Evolutionary conservation across 1,140 invertebrate species (phyloP).

Genomic region (Drosophila seguyi): DNA sequence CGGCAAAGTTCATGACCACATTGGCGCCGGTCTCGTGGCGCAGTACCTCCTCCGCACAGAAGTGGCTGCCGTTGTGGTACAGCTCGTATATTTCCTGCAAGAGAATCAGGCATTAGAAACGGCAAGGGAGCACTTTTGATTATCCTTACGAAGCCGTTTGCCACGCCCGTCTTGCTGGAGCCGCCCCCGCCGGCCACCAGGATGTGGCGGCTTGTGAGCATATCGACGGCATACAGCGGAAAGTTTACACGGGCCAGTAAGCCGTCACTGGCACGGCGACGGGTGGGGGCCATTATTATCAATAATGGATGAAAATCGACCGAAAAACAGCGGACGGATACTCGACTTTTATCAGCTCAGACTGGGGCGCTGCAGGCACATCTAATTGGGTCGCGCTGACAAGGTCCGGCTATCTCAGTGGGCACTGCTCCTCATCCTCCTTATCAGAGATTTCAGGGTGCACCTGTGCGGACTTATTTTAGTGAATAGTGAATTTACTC

Average conservation of each 20-base stretch:
- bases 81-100: slow-evolving; percentile 96
- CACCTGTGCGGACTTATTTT: slow-evolving; percentile 20
- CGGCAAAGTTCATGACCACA: slow-evolving; percentile 96
- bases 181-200: slow-evolving; percentile 98
- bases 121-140: neutral
- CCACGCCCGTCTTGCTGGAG: slow-evolving; percentile 96
- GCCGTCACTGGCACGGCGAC: slow-evolving; percentile 87
- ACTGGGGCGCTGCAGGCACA: slow-evolving; percentile 21
- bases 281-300: slow-evolving; percentile 78
- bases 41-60: slow-evolving; percentile 93
- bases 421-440: slow-evolving; percentile 15
- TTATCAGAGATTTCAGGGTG: neutral
- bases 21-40: slow-evolving; percentile 94
- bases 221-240: slow-evolving; percentile 95
- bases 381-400: slow-evolving; percentile 16
- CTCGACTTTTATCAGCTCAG: slow-evolving; percentile 38
- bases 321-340: slow-evolving; percentile 26
- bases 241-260: slow-evolving; percentile 95
- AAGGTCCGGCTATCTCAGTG: neutral
- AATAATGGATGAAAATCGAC: slow-evolving; percentile 63
- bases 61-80: slow-evolving; percentile 91
- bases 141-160: slow-evolving; percentile 96
- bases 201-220: slow-evolving; percentile 96
- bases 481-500: slow-evolving; percentile 23
- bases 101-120: neutral